Conservation (phyloP, 2,113 vertebrate species). For the Odocoileus hemionus region DNA sequence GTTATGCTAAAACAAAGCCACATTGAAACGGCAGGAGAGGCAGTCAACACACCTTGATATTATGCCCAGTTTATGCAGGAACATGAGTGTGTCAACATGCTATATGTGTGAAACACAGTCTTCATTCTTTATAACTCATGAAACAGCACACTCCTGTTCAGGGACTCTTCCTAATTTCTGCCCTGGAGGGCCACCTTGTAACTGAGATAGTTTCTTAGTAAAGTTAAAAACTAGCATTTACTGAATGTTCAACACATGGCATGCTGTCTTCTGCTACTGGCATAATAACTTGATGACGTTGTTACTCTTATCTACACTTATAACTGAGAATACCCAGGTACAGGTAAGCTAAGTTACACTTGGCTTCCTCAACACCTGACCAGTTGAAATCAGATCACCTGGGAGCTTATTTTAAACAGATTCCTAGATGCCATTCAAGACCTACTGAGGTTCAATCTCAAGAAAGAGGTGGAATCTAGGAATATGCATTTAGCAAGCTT, state of each 20-base stretch:
- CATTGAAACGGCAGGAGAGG: neutral
- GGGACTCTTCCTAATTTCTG: neutral
- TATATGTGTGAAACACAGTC: neutral
- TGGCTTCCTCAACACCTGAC: neutral
- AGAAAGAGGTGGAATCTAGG: neutral
- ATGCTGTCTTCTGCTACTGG: neutral
- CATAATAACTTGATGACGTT: neutral
- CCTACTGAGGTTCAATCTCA: neutral
- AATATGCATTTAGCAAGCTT: neutral
- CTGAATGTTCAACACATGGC: neutral
- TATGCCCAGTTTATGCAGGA: neutral
- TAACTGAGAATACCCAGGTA: neutral
- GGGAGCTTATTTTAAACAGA: neutral
- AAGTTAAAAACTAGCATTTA: conserved; percentile 9
- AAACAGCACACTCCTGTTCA: neutral
- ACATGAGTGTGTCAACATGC: neutral
- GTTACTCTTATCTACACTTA: neutral
- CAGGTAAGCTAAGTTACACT: neutral
- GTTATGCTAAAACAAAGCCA: neutral
- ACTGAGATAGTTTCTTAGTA: neutral
- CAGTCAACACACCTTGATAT: neutral
- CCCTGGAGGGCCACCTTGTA: neutral
- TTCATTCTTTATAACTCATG: neutral
- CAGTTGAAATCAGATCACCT: neutral
- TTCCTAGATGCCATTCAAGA: neutral